Conservation (phyloP, 2,797 vertebrate species). For the Sebastes taczanowskii region DNA sequence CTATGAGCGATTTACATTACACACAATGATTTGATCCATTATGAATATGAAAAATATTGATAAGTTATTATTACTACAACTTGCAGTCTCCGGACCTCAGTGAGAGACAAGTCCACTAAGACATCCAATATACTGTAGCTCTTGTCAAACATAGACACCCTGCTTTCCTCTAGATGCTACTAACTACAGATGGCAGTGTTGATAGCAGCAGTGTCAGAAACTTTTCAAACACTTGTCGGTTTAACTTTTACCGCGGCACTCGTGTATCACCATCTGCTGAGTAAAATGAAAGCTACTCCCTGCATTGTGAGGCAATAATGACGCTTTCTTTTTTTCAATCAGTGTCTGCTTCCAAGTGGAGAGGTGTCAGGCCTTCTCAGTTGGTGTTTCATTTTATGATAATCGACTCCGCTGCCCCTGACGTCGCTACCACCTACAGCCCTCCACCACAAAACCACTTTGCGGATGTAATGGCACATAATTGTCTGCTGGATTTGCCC, state of each 20-base stretch:
- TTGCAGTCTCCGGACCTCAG: not conserved
- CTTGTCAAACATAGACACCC: not conserved
- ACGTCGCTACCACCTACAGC: slow-evolving; percentile 29
- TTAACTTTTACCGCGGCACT: slow-evolving; percentile 19
- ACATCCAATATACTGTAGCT: not conserved
- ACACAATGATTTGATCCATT: not conserved
- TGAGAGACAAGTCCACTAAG: not conserved
- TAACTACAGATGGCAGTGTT: slow-evolving; percentile 37
- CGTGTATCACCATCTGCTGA: slow-evolving; percentile 17
- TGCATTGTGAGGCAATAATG: slow-evolving; percentile 15
- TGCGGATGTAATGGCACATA: slow-evolving; percentile 66
- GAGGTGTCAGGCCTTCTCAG: slow-evolving; percentile 53
- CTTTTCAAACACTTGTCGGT: slow-evolving; percentile 34
- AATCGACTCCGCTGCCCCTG: slow-evolving; percentile 47
- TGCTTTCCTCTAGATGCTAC: not conserved
- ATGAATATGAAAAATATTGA: not conserved
- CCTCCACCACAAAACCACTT: slow-evolving; percentile 59
- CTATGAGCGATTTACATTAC: not conserved
- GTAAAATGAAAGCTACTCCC: slow-evolving; percentile 11
- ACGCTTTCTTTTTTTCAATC: slow-evolving; percentile 14
- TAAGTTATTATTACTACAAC: not conserved
- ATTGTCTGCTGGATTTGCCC: slow-evolving; percentile 67
- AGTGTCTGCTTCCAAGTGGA: slow-evolving; percentile 27
- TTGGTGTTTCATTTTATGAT: slow-evolving; percentile 60
- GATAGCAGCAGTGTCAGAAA: slow-evolving; percentile 27